These are phyloP conservation scores for Notolabrus celidotus DNA, from an alignment of 2,797 vertebrate species.

Conservation along the genomic window DNA sequence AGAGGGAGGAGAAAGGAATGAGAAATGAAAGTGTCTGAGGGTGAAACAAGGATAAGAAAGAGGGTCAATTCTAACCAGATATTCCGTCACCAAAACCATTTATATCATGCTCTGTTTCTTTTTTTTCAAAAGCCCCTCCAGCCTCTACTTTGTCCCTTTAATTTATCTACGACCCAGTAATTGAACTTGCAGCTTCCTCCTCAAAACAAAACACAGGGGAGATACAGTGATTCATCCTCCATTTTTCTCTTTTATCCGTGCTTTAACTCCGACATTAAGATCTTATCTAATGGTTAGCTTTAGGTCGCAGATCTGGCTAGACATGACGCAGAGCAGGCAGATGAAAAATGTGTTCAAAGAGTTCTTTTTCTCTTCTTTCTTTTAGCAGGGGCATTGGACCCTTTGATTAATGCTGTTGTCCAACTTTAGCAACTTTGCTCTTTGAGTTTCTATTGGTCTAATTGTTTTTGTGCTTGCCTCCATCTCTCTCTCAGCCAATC, in stretches of 20 bases:
- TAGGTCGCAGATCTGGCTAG: conserved; percentile 55
- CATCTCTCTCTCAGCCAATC: conserved; percentile 45
- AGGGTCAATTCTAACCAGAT: conserved; percentile 58
- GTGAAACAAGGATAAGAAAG: conserved; percentile 48
- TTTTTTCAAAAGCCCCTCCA: conserved; percentile 14
- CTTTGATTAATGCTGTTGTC: conserved; percentile 66
- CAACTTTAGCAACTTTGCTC: conserved; percentile 57
- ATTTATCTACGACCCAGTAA: conserved; percentile 74
- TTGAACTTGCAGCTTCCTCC: conserved; percentile 57
- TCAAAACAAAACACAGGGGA: conserved; percentile 50
- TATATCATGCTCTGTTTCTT: conserved; percentile 41
- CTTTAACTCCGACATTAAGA: conserved; percentile 70
- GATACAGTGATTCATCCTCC: conserved; percentile 47
- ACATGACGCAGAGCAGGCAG: conserved; percentile 48
- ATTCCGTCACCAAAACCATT: conserved; percentile 50
- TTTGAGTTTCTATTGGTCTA: conserved; percentile 47
- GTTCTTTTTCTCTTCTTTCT: conserved; percentile 41
- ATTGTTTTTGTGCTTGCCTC: conserved; percentile 54
- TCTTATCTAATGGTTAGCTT: conserved; percentile 74
- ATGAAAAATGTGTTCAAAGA: conserved; percentile 67
- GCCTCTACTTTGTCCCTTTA: conserved; percentile 33
- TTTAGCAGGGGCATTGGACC: conserved; percentile 43
- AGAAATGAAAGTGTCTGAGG: conserved; percentile 35
- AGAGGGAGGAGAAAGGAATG: conserved; percentile 1
- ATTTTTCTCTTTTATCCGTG: conserved; percentile 26